Percentiles rank a stretch among this genome's conserved stretches.
These are phyloP conservation scores for Meloidogyne floridensis DNA, from an alignment of 1,140 invertebrate genomes.

Conservation along the genomic window DNA sequence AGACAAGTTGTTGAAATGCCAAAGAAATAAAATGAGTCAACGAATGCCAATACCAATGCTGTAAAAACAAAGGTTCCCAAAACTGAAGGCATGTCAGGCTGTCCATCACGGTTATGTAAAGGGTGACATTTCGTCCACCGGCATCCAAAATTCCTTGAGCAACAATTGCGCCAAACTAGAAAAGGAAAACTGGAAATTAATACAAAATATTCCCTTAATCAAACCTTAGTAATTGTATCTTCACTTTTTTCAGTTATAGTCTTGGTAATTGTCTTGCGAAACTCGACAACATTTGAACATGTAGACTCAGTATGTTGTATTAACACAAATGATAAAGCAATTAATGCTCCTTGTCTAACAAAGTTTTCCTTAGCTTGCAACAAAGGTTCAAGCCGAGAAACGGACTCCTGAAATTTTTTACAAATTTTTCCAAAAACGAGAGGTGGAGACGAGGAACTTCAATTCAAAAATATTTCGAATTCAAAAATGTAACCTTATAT, in stretches of 20 bases:
- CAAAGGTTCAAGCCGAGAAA: slow-evolving; percentile 94
- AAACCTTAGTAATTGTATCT: slow-evolving; percentile 89
- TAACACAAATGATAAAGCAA: slow-evolving; percentile 82
- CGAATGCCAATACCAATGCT: slow-evolving; percentile 99
- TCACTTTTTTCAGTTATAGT: slow-evolving; percentile 95
- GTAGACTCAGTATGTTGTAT: slow-evolving; percentile 95
- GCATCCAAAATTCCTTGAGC: slow-evolving; percentile 91
- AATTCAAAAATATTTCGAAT: too few relatives aligned
- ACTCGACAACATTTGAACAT: slow-evolving; percentile 84
- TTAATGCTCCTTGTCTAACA: slow-evolving; percentile 88
- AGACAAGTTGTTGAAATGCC: slow-evolving; percentile 91
- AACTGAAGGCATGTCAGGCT: slow-evolving; percentile 93
- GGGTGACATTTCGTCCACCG: slow-evolving; percentile 90
- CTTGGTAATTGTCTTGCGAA: slow-evolving; percentile 86
- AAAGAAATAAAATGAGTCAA: slow-evolving; percentile 90
- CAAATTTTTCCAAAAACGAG: too few relatives aligned
- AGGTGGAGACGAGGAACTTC: too few relatives aligned
- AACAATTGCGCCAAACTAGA: slow-evolving; percentile 90
- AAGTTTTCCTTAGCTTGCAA: slow-evolving; percentile 98
- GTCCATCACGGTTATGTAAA: slow-evolving; percentile 86
- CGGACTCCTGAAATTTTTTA: slow-evolving; percentile 76
- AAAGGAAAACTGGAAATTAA: slow-evolving; percentile 11
- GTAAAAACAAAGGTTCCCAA: slow-evolving; percentile 97
- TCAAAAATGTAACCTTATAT: slow-evolving; percentile 70
- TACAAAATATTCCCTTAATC: background rate